Percentiles rank a stretch among this genome's conserved stretches.
phyloP scores from a whole-genome alignment of 1,140 invertebrate genomes.

The Lucilia sericata region DNA sequence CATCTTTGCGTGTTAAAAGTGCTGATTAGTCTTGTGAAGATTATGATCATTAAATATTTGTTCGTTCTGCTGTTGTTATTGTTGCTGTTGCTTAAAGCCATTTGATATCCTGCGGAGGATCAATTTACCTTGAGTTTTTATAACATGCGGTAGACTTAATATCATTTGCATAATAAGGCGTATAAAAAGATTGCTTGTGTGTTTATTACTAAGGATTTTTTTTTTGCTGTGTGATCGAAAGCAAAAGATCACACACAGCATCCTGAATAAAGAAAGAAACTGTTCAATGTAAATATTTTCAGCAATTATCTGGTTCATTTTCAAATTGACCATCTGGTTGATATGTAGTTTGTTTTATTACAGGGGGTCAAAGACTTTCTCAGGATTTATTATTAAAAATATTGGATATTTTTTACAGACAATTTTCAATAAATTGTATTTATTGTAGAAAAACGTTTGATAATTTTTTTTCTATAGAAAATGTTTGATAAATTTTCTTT shows the following conservation, averaged over 20 bases:
- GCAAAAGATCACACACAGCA: not conserved
- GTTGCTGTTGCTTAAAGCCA: not conserved
- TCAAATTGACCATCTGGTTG: not conserved
- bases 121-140: conserved; percentile 24
- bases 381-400: too few species aligned
- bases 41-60: not conserved
- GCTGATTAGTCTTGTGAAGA: conserved; percentile 8
- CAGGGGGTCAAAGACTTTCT: too few species aligned
- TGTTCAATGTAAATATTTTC: conserved; percentile 9
- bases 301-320: not conserved
- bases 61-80: not conserved
- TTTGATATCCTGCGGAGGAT: conserved; percentile 20
- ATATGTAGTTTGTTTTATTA: not conserved
- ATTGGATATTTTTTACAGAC: too few species aligned
- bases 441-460: too few species aligned
- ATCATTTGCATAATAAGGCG: conserved; percentile 5
- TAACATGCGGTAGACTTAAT: conserved; percentile 20
- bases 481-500: too few species aligned
- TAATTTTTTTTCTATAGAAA: too few species aligned
- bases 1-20: conserved; percentile 23
- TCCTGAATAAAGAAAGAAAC: not conserved
- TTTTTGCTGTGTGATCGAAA: not conserved
- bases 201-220: not conserved
- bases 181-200: not conserved
- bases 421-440: too few species aligned